These are phyloP conservation scores for Toxostoma redivivum DNA, from an alignment of 2,113 vertebrate species.

Conservation along the genomic window DNA sequence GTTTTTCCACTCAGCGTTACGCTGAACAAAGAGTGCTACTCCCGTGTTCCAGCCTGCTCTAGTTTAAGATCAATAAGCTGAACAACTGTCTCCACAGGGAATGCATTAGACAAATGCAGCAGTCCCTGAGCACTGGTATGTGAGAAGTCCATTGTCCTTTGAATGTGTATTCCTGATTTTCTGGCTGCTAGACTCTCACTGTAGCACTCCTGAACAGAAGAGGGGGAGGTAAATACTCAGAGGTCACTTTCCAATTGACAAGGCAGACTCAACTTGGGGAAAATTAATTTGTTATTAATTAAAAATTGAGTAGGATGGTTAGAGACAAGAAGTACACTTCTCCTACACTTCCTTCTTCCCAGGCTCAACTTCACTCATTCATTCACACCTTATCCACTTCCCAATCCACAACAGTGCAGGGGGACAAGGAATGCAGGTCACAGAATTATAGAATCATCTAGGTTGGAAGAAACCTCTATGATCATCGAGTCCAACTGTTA, in stretches of 20 bases:
- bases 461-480: background rate
- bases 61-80: background rate
- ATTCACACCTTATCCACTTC: background rate
- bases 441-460: background rate
- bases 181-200: background rate
- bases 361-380: background rate
- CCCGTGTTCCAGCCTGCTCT: background rate
- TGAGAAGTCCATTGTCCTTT: background rate
- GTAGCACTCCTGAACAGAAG: background rate
- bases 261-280: background rate
- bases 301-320: background rate
- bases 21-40: background rate
- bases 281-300: background rate
- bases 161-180: background rate
- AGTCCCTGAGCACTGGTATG: background rate
- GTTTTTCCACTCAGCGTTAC: accelerated
- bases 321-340: background rate
- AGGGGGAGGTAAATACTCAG: background rate
- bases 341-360: background rate
- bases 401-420: background rate
- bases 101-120: background rate
- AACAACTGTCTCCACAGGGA: background rate
- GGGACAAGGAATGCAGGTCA: background rate
- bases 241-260: background rate
- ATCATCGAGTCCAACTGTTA: background rate